Percentiles rank a stretch among this genome's conserved stretches.
phyloP scores from a whole-genome alignment of 37 sponge, comb jelly and placozoan species.

The Halisarca cf. caerulea region DNA sequence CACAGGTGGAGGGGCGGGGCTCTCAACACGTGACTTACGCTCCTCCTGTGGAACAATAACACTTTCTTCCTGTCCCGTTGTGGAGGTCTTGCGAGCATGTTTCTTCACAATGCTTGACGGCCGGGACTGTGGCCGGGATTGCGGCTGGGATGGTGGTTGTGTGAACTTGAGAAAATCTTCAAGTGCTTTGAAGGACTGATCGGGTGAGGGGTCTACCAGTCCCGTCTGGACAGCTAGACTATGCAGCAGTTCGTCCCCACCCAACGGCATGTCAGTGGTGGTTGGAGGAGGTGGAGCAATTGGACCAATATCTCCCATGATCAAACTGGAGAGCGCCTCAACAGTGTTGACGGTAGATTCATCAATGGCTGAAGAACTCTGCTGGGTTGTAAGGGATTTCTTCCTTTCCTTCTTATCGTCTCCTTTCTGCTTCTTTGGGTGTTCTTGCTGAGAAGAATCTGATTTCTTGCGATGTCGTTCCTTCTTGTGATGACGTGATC shows the following conservation, averaged over 20 bases:
- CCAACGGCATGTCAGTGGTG: not conserved
- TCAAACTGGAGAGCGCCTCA: conserved; percentile 41
- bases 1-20: not conserved
- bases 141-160: not conserved
- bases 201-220: conserved; percentile 11
- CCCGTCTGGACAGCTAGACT: conserved; percentile 19
- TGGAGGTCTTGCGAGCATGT: not conserved
- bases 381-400: not conserved
- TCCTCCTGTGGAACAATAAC: not conserved
- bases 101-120: not conserved
- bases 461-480: not conserved
- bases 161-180: conserved; percentile 1
- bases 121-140: not conserved
- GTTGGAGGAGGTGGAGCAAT: not conserved
- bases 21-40: not conserved
- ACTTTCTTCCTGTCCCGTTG: conserved; percentile 6
- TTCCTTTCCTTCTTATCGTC: not conserved
- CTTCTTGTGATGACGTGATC: not conserved
- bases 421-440: not conserved
- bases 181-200: conserved; percentile 7
- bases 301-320: conserved; percentile 1
- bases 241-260: conserved; percentile 12
- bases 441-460: not conserved
- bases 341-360: conserved; percentile 28
- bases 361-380: not conserved